A percentile compares a stretch with the other conserved stretches of the same genome.
phyloP scores from a whole-genome alignment of 2,113 vertebrate species.

The Chauna torquata region DNA sequence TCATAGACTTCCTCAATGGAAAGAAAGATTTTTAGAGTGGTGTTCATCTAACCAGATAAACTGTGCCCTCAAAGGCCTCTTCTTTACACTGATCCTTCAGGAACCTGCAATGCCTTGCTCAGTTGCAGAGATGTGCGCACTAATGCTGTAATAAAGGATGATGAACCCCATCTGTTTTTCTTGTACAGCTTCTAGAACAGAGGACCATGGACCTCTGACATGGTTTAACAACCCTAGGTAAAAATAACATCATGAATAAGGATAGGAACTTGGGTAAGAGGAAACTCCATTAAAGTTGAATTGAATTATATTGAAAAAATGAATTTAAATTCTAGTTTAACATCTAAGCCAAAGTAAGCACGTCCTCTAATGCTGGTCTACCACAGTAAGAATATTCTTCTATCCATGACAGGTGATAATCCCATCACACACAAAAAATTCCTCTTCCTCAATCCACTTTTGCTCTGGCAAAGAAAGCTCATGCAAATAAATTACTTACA shows the following conservation, averaged over 20 bases:
- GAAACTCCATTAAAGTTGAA: neutral
- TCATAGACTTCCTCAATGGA: neutral
- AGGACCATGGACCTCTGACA: neutral
- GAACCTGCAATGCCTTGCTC: neutral
- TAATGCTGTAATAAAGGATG: neutral
- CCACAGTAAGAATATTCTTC: neutral
- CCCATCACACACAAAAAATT: neutral
- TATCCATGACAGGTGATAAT: neutral
- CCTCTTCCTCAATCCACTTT: neutral
- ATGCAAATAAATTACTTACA: neutral
- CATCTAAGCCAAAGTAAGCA: neutral
- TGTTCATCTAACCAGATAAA: neutral
- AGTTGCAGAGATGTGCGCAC: neutral
- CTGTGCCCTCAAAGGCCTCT: neutral
- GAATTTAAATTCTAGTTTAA: neutral
- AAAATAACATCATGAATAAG: neutral
- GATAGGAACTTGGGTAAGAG: neutral
- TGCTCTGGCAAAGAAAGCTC: neutral
- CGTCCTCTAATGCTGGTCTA: neutral
- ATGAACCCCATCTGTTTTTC: neutral
- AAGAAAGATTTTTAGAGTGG: neutral
- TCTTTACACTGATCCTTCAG: neutral
- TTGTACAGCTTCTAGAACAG: neutral
- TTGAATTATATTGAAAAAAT: neutral
- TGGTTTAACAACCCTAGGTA: neutral